phyloP scores from a whole-genome alignment of 2,888 invertebrate species.

The Baccha elongata region DNA sequence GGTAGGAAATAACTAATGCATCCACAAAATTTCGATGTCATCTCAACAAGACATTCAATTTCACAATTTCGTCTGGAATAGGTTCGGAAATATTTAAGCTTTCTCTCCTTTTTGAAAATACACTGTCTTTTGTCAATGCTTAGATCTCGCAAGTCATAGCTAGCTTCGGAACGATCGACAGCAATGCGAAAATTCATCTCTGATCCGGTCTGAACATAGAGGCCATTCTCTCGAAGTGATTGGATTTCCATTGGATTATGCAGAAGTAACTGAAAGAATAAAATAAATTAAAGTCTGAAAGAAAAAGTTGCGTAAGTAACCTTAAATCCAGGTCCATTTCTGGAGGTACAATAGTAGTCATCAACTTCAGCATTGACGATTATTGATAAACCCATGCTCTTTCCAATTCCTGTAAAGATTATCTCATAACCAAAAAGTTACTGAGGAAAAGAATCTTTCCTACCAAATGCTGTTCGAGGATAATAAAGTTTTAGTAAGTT shows the following conservation, averaged over 20 bases:
- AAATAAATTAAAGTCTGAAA: not conserved
- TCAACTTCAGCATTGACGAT: slow-evolving; percentile 87
- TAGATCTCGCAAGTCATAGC: slow-evolving; percentile 84
- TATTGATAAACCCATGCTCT: slow-evolving; percentile 87
- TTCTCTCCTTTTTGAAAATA: slow-evolving; percentile 87
- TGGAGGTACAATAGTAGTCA: slow-evolving; percentile 91
- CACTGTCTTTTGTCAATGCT: slow-evolving; percentile 86
- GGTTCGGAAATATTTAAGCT: slow-evolving; percentile 85
- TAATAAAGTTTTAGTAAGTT: slow-evolving; percentile 84
- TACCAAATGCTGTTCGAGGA: slow-evolving; percentile 83
- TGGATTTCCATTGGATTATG: slow-evolving; percentile 92
- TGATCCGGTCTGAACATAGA: slow-evolving; percentile 87
- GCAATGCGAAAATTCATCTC: slow-evolving; percentile 87
- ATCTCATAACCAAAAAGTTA: not conserved
- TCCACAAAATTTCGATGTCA: slow-evolving; percentile 73
- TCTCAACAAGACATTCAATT: slow-evolving; percentile 23
- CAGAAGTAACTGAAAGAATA: slow-evolving; percentile 81
- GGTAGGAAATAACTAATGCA: slow-evolving; percentile 80
- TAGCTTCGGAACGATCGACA: slow-evolving; percentile 87
- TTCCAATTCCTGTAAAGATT: not conserved
- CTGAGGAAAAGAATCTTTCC: not conserved
- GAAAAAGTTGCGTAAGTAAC: slow-evolving; percentile 81
- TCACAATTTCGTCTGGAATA: slow-evolving; percentile 72
- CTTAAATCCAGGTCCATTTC: slow-evolving; percentile 84
- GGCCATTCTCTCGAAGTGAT: slow-evolving; percentile 88